phyloP scores from a whole-genome alignment of 2,888 invertebrate species.

The Andrena bucephala region DNA sequence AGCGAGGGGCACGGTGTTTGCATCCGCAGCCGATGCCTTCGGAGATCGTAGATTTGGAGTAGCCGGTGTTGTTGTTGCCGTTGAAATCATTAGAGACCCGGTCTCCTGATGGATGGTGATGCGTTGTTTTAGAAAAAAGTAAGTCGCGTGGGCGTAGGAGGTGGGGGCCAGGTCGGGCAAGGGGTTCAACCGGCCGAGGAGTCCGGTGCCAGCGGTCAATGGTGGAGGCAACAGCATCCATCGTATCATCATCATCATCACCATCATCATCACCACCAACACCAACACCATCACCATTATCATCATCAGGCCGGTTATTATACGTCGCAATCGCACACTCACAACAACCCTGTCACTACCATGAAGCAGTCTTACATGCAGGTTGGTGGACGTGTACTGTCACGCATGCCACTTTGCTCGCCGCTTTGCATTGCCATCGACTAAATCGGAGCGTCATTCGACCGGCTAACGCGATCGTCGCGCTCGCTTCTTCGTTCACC shows the following conservation, averaged over 20 bases:
- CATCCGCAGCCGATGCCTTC: too few relatives aligned
- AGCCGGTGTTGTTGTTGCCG: neutral
- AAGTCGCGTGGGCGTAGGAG: slow-evolving; percentile 83
- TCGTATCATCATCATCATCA: slow-evolving; percentile 76
- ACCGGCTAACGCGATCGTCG: slow-evolving; percentile 2
- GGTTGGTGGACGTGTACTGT: slow-evolving; percentile 78
- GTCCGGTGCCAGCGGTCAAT: slow-evolving; percentile 80
- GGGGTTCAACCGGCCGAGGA: slow-evolving; percentile 81
- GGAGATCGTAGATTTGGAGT: neutral
- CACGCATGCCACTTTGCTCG: slow-evolving; percentile 54
- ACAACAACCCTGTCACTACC: slow-evolving; percentile 84
- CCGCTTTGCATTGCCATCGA: slow-evolving; percentile 44
- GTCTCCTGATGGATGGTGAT: slow-evolving; percentile 28
- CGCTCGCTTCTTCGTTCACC: neutral
- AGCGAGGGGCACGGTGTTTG: neutral
- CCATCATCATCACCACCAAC: slow-evolving; percentile 75
- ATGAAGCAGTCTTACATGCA: slow-evolving; percentile 86
- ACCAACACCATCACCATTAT: slow-evolving; percentile 78
- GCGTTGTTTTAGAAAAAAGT: slow-evolving; percentile 83
- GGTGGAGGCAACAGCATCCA: slow-evolving; percentile 82
- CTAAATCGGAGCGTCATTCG: slow-evolving; percentile 19
- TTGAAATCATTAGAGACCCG: neutral
- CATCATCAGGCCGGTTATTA: slow-evolving; percentile 83
- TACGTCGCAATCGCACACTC: slow-evolving; percentile 82
- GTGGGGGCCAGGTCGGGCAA: slow-evolving; percentile 81